Evolutionary conservation across 2,797 vertebrate species (phyloP).

Genomic region (Sylvia borin): DNA sequence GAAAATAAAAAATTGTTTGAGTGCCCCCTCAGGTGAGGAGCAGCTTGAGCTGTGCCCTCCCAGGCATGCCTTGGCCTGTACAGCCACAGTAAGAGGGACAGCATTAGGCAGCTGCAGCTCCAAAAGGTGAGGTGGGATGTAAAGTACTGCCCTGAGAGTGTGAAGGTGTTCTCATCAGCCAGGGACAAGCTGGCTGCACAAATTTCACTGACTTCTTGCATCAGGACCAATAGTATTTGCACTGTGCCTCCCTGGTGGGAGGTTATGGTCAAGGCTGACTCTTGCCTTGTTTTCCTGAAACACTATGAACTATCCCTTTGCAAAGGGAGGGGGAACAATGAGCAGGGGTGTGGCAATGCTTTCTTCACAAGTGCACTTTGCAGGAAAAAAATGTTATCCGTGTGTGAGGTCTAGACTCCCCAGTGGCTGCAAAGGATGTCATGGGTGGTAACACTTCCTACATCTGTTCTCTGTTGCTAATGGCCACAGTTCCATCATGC

Average conservation of each 20-base stretch:
- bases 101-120: background rate
- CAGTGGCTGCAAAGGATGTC: background rate
- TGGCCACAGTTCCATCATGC: background rate
- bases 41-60: background rate
- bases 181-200: background rate
- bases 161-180: background rate
- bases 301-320: background rate
- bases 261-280: background rate
- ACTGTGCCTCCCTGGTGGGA: background rate
- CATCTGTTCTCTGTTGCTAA: background rate
- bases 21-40: background rate
- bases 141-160: background rate
- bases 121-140: background rate
- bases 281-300: background rate
- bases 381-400: background rate
- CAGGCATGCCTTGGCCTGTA: rapidly evolving
- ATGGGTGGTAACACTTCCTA: constrained; percentile 9
- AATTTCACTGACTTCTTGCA: background rate
- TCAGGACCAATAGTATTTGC: background rate
- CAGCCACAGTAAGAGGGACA: background rate
- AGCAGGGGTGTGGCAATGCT: background rate
- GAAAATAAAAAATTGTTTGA: background rate
- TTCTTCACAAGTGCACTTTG: background rate
- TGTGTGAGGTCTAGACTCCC: constrained; percentile 17
- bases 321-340: background rate